Percentiles rank a stretch among this genome's conserved stretches.
Conservation (phyloP, 2,888 invertebrate genomes). For the Calameuta idolon region DNA sequence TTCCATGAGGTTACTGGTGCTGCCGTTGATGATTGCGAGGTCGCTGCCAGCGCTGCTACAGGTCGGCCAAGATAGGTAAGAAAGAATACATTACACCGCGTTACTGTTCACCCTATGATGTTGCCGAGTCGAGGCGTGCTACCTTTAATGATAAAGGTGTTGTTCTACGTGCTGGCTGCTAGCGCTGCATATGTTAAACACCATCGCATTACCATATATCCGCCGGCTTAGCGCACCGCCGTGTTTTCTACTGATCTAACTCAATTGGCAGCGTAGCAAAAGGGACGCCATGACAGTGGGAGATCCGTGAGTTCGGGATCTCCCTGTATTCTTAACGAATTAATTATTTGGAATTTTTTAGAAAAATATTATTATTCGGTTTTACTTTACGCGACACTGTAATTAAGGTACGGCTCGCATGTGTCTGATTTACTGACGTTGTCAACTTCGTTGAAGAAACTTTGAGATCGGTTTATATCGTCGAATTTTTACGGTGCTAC, state of each 20-base stretch:
- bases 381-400: neutral
- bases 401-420: neutral
- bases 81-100: slow-evolving; percentile 30
- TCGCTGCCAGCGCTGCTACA: neutral
- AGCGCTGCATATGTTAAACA: slow-evolving; percentile 50
- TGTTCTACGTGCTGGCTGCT: slow-evolving; percentile 47
- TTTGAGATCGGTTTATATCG: neutral
- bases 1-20: neutral
- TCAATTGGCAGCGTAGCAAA: neutral
- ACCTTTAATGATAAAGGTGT: slow-evolving; percentile 56
- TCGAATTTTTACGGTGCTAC: neutral
- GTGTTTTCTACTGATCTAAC: neutral
- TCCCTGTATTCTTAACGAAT: neutral
- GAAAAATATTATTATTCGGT: neutral
- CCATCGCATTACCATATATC: slow-evolving; percentile 48
- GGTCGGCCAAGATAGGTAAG: slow-evolving; percentile 15
- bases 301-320: neutral
- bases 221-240: neutral
- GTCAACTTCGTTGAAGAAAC: neutral
- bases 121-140: slow-evolving; percentile 39
- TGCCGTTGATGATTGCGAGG: neutral
- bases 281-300: neutral
- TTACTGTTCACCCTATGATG: slow-evolving; percentile 21
- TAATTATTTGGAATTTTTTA: neutral
- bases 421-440: neutral